Evolutionary conservation across 2,797 vertebrate genomes (phyloP).

Genomic region (Acridotheres tristis): DNA sequence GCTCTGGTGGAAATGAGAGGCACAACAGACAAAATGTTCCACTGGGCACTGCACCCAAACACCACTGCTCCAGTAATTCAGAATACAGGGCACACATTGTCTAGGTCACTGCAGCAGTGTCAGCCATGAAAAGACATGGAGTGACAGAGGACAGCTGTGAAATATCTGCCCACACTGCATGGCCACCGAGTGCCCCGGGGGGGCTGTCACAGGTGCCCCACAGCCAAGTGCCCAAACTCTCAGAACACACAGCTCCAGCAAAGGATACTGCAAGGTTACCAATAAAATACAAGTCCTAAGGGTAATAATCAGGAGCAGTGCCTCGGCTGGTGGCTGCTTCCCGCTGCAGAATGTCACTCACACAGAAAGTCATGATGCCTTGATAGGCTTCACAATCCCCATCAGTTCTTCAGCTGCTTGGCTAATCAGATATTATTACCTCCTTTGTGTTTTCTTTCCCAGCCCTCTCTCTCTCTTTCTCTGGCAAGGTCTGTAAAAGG

Average conservation of each 20-base stretch:
- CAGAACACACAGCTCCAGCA: neutral
- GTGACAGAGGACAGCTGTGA: slow-evolving; percentile 16
- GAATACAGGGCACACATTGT: neutral
- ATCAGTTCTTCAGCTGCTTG: slow-evolving; percentile 72
- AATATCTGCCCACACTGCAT: neutral
- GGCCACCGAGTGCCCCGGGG: neutral
- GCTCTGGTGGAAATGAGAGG: neutral
- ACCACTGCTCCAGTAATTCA: neutral
- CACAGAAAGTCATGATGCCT: slow-evolving; percentile 55
- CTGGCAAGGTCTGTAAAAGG: slow-evolving; percentile 67
- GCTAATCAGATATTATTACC: slow-evolving; percentile 74
- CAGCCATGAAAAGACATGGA: neutral
- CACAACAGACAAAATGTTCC: neutral
- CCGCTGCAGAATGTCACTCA: slow-evolving; percentile 56
- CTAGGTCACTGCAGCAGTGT: neutral
- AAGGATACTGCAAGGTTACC: slow-evolving; percentile 45
- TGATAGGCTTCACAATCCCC: slow-evolving; percentile 71
- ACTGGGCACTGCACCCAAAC: neutral
- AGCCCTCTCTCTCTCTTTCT: slow-evolving; percentile 28
- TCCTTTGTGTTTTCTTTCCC: slow-evolving; percentile 68
- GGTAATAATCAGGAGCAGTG: slow-evolving; percentile 53
- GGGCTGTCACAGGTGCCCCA: neutral
- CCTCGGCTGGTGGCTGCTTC: slow-evolving; percentile 50
- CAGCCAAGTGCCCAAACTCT: neutral
- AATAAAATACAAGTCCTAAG: slow-evolving; percentile 30